Conservation (phyloP, 2,888 invertebrate species). For the Tortricodes alternella region DNA sequence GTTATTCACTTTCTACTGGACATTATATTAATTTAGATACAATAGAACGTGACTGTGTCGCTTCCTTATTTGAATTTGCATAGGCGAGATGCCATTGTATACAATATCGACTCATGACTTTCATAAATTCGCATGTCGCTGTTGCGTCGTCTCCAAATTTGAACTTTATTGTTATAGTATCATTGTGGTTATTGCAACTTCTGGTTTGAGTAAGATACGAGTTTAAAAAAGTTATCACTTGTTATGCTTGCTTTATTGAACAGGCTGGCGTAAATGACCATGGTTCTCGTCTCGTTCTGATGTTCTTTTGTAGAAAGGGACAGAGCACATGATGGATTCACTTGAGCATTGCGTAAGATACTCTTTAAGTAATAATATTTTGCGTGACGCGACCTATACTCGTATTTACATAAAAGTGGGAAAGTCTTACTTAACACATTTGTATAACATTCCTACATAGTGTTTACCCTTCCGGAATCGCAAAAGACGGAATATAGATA, state of each 20-base stretch:
- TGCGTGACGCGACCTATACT: too few relatives aligned
- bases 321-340: background rate
- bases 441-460: too few relatives aligned
- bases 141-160: too few relatives aligned
- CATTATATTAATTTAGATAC: slow-evolving; percentile 21
- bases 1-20: slow-evolving; percentile 29
- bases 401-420: background rate
- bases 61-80: slow-evolving; percentile 46
- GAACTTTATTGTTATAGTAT: too few relatives aligned
- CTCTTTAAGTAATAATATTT: background rate
- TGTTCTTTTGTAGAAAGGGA: slow-evolving; percentile 2
- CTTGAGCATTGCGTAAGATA: slow-evolving; percentile 1
- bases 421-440: background rate
- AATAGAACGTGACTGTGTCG: slow-evolving; percentile 38
- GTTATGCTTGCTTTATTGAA: slow-evolving; percentile 7
- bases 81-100: too few relatives aligned
- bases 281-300: background rate
- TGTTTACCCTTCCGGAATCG: too few relatives aligned
- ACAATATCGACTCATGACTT: too few relatives aligned
- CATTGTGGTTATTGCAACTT: too few relatives aligned
- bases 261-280: slow-evolving; percentile 9
- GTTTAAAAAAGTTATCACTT: slow-evolving; percentile 12
- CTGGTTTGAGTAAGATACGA: too few relatives aligned
- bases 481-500: too few relatives aligned
- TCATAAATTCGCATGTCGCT: too few relatives aligned